Base-by-base conservation (phyloP, 2,888 invertebrate genomes). In the Calameuta idolon region DNA sequence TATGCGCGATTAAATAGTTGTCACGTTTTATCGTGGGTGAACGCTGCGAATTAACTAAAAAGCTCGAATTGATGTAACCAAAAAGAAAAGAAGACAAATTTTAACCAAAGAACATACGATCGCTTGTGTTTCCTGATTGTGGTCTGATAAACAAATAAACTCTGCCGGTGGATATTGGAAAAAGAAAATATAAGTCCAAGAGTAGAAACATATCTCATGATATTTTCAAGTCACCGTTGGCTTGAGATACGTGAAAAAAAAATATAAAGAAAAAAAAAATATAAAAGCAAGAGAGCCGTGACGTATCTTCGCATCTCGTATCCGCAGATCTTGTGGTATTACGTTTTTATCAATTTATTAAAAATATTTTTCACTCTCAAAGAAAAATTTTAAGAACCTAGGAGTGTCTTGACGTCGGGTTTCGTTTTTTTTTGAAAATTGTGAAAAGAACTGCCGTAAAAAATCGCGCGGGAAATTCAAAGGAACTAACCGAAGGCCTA, bases 31-130 rank as follows among this genome's bases (percentile, higher is more conserved):
- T 71, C 31, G 9, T 34, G 23, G 12, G 71, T 11, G 31, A 40
- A 76, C 30, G 34, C 76, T 73, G 76, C 55, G 73, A 69, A 76
- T 55, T 73, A 23, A 40, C 34, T 73, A 69, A 68, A 71, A 77
- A 69, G 79, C 73, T 35, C 35, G 37, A 69, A 33, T 35, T 34
- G 34, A 74, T 23, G 33, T 37, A 5, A 73, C 34, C 73, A 33
- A 68, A 75, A 69, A 23, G 2, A n/a, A 73, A 31, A 35, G 12
- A 35, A 12, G 12, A 35, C 3, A 35, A 12, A 11, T 73, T 15
- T 71, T 12, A 34, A 30, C 15, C 71, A 73, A 68, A 69, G 73
- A 34, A 35, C 23, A 55, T 23, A 55, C 9, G 9, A 55, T 55
- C 23, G 55, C 23, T 55, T 55, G 55, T 55, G 5, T 23, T 55